Evolutionary conservation across 64 coral and sea anemone genomes (phyloP).

Genomic region (Pocillopora damicornis): DNA sequence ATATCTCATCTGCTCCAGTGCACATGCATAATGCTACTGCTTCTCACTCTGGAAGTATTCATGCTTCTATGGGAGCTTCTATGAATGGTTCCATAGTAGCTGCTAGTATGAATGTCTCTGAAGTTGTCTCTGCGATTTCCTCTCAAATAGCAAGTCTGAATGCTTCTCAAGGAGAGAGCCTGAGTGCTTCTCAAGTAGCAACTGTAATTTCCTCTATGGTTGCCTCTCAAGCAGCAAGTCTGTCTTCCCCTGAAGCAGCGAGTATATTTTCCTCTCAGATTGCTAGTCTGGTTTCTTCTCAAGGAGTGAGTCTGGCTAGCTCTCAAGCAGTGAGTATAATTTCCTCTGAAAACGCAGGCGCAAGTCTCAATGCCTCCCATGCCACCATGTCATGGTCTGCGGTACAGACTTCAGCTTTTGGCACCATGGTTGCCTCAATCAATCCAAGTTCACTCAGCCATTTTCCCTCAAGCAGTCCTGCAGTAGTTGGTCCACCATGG

Average conservation of each 20-base stretch:
- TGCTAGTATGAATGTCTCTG: not conserved
- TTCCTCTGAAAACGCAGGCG: not conserved
- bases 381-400: conserved; percentile 25
- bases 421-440: not conserved
- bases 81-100: no score
- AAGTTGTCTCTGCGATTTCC: not conserved
- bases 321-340: not conserved
- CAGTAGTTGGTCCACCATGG: not conserved
- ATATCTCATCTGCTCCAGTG: not conserved
- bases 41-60: no score
- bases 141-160: not conserved
- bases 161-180: no score
- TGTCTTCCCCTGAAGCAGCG: not conserved
- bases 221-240: not conserved
- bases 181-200: not conserved
- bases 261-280: not conserved
- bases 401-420: conserved; percentile 13
- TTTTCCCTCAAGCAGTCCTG: not conserved
- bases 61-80: no score
- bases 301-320: not conserved
- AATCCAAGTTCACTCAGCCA: not conserved
- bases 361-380: not conserved
- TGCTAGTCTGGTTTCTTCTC: not conserved
- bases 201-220: not conserved
- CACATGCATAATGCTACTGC: no score